phyloP scores from a whole-genome alignment of 2,888 invertebrate species.

The Argyresthia goedartella region DNA sequence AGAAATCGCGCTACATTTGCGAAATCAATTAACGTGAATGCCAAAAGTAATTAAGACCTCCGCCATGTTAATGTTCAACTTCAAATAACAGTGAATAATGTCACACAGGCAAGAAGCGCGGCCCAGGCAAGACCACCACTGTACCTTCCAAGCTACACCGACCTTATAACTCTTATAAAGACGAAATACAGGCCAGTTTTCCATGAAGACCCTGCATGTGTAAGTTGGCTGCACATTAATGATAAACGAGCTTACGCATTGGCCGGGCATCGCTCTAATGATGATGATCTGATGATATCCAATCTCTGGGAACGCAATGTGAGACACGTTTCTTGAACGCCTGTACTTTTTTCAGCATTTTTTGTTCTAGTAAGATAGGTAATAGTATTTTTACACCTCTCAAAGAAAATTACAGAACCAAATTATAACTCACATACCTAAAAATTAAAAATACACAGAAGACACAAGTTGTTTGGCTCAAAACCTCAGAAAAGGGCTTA shows the following conservation, averaged over 20 bases:
- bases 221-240: neutral
- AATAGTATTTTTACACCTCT: neutral
- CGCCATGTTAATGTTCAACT: conserved; percentile 3
- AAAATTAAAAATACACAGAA: no score
- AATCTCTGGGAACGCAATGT: conserved; percentile 2
- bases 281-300: conserved; percentile 8
- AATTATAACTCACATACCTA: no score
- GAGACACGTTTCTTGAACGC: conserved; percentile 1
- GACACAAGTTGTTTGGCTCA: no score
- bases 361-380: neutral
- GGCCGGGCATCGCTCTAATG: conserved; percentile 3
- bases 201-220: neutral
- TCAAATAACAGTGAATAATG: conserved; percentile 4
- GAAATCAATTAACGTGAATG: neutral
- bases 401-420: no score
- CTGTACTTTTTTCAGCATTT: neutral
- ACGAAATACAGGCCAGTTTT: neutral
- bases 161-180: neutral
- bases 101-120: neutral
- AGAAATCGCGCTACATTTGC: neutral
- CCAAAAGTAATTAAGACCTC: neutral
- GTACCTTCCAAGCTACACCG: neutral
- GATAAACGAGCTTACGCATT: conserved; percentile 5
- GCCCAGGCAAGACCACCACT: neutral
- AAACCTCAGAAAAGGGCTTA: no score